Base-by-base conservation (phyloP, 2,888 invertebrate genomes). In the Papilio demoleus region DNA sequence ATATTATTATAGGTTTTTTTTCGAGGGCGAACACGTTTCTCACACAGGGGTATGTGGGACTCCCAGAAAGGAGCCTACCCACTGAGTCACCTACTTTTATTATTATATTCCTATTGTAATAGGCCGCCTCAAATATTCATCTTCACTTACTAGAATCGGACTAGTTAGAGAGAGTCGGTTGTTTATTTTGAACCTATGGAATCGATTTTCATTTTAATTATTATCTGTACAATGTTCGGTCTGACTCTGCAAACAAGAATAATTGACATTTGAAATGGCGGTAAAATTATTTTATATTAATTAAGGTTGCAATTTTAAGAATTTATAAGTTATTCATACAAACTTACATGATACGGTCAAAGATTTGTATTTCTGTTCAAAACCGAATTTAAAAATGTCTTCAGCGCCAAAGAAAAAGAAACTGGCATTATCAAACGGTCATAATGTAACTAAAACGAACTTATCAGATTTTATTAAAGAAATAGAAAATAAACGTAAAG, bases 401-500 rank as follows among this genome's bases (percentile, higher is more conserved):
- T 86, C 90, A 9, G 80, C 82, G 58, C 80, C 89, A 1, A 92
- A 92, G 72, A 91, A 85, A 72, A 68, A 77, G 0, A 91, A 92
- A 72, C 74, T 90, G 34, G 77, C 81, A 4, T 69, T 81, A 14
- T 62, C 77, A 24, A 76, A 47, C 64, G 75, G 70, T 42, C 80
- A 70, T 74, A 27, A 71, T 73, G 14, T 76, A 47, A 47, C 47
- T 9, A 22, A 19, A 4, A 1, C 47, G 12, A 47, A 19, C 4
- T 47, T 47, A 47, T 47, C 47, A 64, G 87, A 85, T 53, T 88
- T 88, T 71, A 81, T 85, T 74, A 81, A 83, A 56, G 81, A 83
- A 72, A 75, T 94, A 17, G 87, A 93, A 73, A 75, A 79, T 24
- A 87, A 87, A 68, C 93, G 94, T 24, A 81, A 90, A 42, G 80